Base-by-base conservation (phyloP, 2,113 vertebrate genomes). In the Syngnathus typhle region DNA sequence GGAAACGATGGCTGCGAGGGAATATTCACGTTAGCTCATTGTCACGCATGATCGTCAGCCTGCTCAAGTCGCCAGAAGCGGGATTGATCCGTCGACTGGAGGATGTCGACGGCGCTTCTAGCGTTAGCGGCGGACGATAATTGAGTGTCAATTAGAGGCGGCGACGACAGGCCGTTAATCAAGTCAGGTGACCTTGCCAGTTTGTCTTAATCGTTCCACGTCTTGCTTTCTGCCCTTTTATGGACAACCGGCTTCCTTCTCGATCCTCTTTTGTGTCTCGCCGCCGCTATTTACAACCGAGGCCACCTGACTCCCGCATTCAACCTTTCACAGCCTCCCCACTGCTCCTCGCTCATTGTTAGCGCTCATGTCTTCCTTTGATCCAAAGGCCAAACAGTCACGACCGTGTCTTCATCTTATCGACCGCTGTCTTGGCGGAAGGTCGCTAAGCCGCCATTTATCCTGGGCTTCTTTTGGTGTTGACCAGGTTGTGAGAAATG, bases 151-250 rank as follows among this genome's bases (percentile, higher is more conserved):
- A 62, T 27, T 44, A 62, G n/a, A 62, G 37, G 38, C 9, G 19
- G 43, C 39, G 15, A 44, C 60, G n/a, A 2, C 4, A 61, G 21
- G 39, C 12, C 21, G 21, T 43, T 23, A 62, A 23, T 62, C 21
- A 62, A 58, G 60, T 62, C 39, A 62, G n/a, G n/a, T 62, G 39
- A 62, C n/a, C 60, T 27, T 27, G 41, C 60, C 16, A 12, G n/a
- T 43, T 61, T 61, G 38, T 43, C 60, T 61, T 41, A 9, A 41
- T 61, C 37, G 10, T 27, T 58, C 55, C 27, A 61, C 32, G 59
- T n/a, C 19, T 15, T 5, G 8, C 59, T 60, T 38, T 41, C 38
- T 41, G 10, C 18, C 19, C 12, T 23, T 61, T 43, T 27, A 43
- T 61, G 39, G 38, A 43, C 21, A 23, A 38, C 59, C 23, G 10